These are phyloP conservation scores for Scaptomyza caliginosa DNA, from an alignment of 2,888 invertebrate genomes.

Conservation along the genomic window DNA sequence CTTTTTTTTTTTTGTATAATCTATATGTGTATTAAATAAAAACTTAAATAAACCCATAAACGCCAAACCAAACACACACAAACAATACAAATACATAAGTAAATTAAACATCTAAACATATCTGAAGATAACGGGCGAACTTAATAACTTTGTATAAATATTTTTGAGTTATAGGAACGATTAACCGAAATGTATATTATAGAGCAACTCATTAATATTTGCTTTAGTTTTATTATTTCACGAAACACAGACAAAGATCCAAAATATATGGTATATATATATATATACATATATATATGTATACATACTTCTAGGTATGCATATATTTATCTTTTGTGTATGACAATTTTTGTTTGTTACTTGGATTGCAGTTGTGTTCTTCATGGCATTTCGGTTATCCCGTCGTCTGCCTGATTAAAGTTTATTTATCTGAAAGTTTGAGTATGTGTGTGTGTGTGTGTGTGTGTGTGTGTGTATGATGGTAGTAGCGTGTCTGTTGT, in stretches of 20 bases:
- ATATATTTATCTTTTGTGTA: constrained; percentile 19
- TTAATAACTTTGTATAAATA: neutral
- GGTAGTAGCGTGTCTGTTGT: constrained; percentile 34
- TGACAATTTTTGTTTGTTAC: constrained; percentile 37
- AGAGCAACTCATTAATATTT: constrained; percentile 35
- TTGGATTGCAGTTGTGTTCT: constrained; percentile 20
- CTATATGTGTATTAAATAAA: constrained; percentile 55
- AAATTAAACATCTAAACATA: neutral
- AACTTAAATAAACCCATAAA: constrained; percentile 54
- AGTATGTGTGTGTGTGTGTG: constrained; percentile 26
- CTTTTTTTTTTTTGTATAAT: constrained; percentile 25
- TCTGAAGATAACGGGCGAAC: constrained; percentile 2
- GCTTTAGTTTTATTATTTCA: constrained; percentile 69
- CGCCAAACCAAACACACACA: constrained; percentile 34
- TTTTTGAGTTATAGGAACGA: constrained; percentile 27
- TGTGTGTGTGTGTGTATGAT: too few species aligned
- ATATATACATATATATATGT: constrained; percentile 31
- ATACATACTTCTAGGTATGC: constrained; percentile 22
- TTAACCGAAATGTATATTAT: constrained; percentile 12
- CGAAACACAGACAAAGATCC: constrained; percentile 80
- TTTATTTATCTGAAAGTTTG: constrained; percentile 32
- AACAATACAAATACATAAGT: constrained; percentile 30
- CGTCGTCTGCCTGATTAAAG: constrained; percentile 11
- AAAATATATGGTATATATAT: constrained; percentile 69
- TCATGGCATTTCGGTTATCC: constrained; percentile 5